Evolutionary conservation across 2,113 vertebrate genomes (phyloP).

Genomic region (Rana temporaria): DNA sequence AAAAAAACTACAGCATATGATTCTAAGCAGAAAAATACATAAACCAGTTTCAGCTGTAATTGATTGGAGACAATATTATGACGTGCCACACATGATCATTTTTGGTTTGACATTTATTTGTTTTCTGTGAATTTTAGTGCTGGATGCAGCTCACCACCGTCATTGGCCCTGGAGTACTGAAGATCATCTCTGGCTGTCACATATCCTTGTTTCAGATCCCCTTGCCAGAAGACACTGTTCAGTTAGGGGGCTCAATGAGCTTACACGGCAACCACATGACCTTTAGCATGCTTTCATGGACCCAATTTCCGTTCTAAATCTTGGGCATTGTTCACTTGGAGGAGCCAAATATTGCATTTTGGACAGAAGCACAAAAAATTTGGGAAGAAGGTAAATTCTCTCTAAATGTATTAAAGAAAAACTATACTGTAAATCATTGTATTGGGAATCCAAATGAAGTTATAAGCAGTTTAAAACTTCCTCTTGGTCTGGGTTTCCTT

Average conservation of each 20-base stretch:
- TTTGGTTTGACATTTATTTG: background rate
- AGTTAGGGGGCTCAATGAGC: conserved; percentile 96
- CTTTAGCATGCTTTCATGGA: conserved; percentile 93
- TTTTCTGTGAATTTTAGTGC: conserved; percentile 72
- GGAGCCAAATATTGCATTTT: conserved; percentile 98
- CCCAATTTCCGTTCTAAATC: conserved; percentile 98
- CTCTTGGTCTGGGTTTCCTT: too few species aligned
- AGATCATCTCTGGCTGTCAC: conserved; percentile 93
- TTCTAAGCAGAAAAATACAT: too few species aligned
- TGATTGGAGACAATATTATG: too few species aligned
- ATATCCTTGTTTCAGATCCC: conserved; percentile 97
- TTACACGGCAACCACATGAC: conserved; percentile 98
- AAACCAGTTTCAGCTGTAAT: too few species aligned
- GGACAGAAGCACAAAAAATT: conserved; percentile 98
- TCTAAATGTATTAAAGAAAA: background rate
- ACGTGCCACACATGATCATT: background rate
- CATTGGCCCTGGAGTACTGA: conserved; percentile 97
- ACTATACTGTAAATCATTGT: too few species aligned
- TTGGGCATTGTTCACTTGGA: conserved; percentile 96
- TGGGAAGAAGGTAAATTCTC: conserved; percentile 89
- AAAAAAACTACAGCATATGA: too few species aligned
- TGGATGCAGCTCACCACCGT: conserved; percentile 94
- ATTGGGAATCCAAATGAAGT: too few species aligned
- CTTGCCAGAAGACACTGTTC: conserved; percentile 92
- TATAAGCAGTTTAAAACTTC: too few species aligned